Conservation (phyloP, 2,113 vertebrate genomes). For the Dunckerocampus dactyliophorus region DNA sequence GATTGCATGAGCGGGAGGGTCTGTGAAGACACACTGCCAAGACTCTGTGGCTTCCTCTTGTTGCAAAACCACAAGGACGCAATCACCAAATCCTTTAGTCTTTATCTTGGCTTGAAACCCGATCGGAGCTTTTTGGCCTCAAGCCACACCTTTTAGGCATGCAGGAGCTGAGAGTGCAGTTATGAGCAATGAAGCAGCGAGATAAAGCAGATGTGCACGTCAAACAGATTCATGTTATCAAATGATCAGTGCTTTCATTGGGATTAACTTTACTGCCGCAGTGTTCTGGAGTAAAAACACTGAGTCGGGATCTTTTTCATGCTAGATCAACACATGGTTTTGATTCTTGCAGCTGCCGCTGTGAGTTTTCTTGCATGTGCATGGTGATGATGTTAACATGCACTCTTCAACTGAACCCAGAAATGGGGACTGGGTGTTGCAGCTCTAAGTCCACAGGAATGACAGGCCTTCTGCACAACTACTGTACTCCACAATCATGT, state of each 20-base stretch:
- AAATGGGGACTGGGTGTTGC: conserved; percentile 22
- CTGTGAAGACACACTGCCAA: conserved; percentile 25
- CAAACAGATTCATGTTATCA: conserved; percentile 34
- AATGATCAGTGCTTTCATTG: conserved; percentile 35
- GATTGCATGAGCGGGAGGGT: neutral
- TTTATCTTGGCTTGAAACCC: conserved; percentile 16
- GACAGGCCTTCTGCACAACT: conserved; percentile 43
- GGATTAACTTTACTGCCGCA: conserved; percentile 28
- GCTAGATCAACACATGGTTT: conserved; percentile 54
- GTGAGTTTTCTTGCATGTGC: conserved; percentile 1
- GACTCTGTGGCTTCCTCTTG: conserved; percentile 24
- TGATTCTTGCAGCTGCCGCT: conserved; percentile 29
- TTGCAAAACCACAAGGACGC: conserved; percentile 34
- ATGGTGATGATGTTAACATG: conserved; percentile 3
- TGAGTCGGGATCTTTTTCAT: conserved; percentile 27
- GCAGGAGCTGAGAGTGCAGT: conserved; percentile 17
- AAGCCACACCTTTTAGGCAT: neutral
- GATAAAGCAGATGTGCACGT: conserved; percentile 44
- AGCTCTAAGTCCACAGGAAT: conserved; percentile 42
- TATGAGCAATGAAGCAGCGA: conserved; percentile 19
- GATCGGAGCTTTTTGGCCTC: neutral
- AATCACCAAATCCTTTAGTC: conserved; percentile 36
- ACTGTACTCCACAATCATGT: too few relatives aligned
- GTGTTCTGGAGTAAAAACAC: conserved; percentile 21
- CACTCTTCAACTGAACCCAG: conserved; percentile 7